Evolutionary conservation across 2,797 vertebrate genomes (phyloP).

Genomic region (Diceros bicornis): DNA sequence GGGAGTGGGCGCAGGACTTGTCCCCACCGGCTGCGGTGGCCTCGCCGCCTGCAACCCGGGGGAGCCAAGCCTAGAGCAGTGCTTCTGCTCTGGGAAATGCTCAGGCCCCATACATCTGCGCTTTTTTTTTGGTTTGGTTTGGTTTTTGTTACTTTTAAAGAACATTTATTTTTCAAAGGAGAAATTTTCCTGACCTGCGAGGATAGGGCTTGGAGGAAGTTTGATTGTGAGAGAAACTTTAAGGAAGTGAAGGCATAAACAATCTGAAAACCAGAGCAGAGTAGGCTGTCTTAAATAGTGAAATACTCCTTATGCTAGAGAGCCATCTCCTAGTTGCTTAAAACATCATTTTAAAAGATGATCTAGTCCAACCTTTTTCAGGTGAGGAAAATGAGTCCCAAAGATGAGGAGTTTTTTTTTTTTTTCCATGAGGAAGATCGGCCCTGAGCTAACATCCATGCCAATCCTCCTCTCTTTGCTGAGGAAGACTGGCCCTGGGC

Average conservation of each 20-base stretch:
- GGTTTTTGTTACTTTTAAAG: neutral
- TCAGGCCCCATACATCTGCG: neutral
- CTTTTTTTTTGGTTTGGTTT: neutral
- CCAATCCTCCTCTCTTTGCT: no score
- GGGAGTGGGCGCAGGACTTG: rapidly evolving
- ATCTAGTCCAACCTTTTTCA: neutral
- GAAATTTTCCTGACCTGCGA: neutral
- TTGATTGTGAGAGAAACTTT: neutral
- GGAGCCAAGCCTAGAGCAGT: neutral
- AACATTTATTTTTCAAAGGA: neutral
- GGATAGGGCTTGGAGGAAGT: neutral
- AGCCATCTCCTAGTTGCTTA: neutral
- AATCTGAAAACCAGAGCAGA: neutral
- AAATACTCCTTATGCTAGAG: neutral
- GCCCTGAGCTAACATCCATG: no score
- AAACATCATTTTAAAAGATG: neutral
- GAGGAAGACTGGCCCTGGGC: no score
- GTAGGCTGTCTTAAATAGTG: neutral
- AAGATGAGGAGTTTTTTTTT: no score
- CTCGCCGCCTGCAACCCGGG: neutral
- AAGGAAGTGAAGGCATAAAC: neutral
- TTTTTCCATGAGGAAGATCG: no score
- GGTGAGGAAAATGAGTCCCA: neutral
- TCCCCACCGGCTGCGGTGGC: no score
- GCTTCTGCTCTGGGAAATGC: no score